Percentiles rank a stretch among this genome's conserved stretches.
Evolutionary conservation across 1,140 invertebrate genomes (phyloP).

Genomic region (Paracyclopina nana): DNA sequence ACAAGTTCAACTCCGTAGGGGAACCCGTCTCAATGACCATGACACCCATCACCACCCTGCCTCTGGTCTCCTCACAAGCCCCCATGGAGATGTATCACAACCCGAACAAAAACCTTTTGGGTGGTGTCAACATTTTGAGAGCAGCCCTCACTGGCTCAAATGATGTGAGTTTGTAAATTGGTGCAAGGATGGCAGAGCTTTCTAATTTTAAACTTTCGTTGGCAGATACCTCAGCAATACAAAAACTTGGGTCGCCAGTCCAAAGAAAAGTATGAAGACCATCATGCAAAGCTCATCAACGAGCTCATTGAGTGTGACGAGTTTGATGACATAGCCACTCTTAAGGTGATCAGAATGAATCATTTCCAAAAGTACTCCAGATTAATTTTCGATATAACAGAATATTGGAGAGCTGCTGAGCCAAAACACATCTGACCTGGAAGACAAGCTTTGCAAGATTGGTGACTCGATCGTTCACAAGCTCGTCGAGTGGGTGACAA

Average conservation of each 20-base stretch:
- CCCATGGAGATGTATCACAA: neutral
- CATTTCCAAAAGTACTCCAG: constrained; percentile 15
- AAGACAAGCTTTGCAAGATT: constrained; percentile 77
- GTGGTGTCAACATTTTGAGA: constrained; percentile 77
- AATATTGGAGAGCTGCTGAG: constrained; percentile 73
- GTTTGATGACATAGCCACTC: constrained; percentile 79
- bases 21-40: too few species aligned
- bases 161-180: constrained; percentile 36
- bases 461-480: constrained; percentile 90
- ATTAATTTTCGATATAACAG: constrained; percentile 31
- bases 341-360: constrained; percentile 31
- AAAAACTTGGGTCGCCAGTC: neutral
- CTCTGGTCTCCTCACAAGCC: constrained; percentile 5
- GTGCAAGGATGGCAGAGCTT: neutral
- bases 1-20: too few species aligned
- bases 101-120: constrained; percentile 27
- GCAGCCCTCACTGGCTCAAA: constrained; percentile 79
- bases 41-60: too few species aligned
- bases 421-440: constrained; percentile 60
- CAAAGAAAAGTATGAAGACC: neutral
- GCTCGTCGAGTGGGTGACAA: constrained; percentile 93
- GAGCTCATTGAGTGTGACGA: constrained; percentile 81
- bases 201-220: neutral
- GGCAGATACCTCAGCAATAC: neutral
- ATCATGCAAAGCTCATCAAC: constrained; percentile 44